phyloP scores from a whole-genome alignment of 2,113 vertebrate genomes.

The Cyphotilapia sp. region DNA sequence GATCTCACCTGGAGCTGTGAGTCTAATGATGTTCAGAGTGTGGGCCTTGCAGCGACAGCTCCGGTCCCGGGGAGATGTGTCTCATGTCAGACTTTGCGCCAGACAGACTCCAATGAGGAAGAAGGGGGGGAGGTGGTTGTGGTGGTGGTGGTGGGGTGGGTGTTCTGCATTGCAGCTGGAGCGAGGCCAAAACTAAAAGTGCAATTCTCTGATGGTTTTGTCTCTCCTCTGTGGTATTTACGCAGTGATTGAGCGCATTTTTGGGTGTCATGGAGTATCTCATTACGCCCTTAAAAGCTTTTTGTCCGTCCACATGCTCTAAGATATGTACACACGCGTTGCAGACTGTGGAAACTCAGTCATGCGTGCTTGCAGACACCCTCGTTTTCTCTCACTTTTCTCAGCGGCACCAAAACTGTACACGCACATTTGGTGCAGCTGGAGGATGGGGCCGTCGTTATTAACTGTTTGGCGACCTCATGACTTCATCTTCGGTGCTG shows the following conservation, averaged over 20 bases:
- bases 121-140: not conserved
- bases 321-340: constrained; percentile 9
- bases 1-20: constrained; percentile 49
- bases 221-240: constrained; percentile 49
- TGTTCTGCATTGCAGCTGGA: constrained; percentile 38
- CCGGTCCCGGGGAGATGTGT: constrained; percentile 42
- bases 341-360: not conserved
- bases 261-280: constrained; percentile 50
- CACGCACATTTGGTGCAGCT: constrained; percentile 24
- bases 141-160: not conserved
- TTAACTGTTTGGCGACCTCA: constrained; percentile 69
- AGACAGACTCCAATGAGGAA: constrained; percentile 56
- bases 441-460: constrained; percentile 43
- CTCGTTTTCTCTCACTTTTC: constrained; percentile 16
- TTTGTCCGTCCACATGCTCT: constrained; percentile 34
- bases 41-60: constrained; percentile 53
- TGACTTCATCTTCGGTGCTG: constrained; percentile 67
- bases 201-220: constrained; percentile 41
- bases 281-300: constrained; percentile 60
- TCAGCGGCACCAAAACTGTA: not conserved
- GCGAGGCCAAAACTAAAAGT: constrained; percentile 40
- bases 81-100: constrained; percentile 55
- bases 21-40: constrained; percentile 53
- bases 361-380: constrained; percentile 14
- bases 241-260: constrained; percentile 56